These are phyloP conservation scores for Cairina moschata DNA, from an alignment of 2,113 vertebrate genomes.

Conservation along the genomic window DNA sequence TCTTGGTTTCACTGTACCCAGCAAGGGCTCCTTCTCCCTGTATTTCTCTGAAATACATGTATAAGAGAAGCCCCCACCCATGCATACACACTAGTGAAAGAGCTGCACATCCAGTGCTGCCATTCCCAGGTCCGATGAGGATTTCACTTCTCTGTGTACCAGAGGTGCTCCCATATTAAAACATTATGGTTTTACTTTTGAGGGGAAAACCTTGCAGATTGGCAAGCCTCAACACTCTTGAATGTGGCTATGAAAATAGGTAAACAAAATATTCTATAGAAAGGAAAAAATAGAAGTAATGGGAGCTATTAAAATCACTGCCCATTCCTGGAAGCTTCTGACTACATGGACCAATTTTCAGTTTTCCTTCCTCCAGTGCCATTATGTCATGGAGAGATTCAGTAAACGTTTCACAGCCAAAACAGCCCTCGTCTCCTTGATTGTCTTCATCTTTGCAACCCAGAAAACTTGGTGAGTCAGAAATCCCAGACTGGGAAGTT, in stretches of 20 bases:
- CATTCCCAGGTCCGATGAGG: not conserved
- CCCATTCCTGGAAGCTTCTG: conserved; percentile 51
- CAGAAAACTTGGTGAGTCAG: conserved; percentile 27
- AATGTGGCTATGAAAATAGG: not conserved
- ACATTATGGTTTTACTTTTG: not conserved
- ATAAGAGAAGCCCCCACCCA: not conserved
- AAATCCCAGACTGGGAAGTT: conserved; percentile 38
- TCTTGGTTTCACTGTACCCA: not conserved
- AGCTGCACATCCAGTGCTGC: not conserved
- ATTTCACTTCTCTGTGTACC: not conserved
- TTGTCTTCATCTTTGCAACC: conserved; percentile 1
- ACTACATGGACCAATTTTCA: not conserved
- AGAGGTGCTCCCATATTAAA: not conserved
- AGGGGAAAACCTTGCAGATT: not conserved
- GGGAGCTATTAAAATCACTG: conserved; percentile 21
- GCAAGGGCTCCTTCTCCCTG: not conserved
- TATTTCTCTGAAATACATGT: not conserved
- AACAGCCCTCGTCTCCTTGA: not conserved
- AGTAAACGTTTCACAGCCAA: conserved; percentile 11
- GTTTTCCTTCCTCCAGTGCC: conserved; percentile 46
- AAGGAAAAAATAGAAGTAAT: conserved; percentile 54
- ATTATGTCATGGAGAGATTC: not conserved
- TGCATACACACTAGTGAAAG: fast-evolving
- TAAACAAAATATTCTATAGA: conserved; percentile 30
- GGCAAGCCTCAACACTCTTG: not conserved